Conservation (phyloP, 2,113 vertebrate genomes). For the Polyodon spathula region DNA sequence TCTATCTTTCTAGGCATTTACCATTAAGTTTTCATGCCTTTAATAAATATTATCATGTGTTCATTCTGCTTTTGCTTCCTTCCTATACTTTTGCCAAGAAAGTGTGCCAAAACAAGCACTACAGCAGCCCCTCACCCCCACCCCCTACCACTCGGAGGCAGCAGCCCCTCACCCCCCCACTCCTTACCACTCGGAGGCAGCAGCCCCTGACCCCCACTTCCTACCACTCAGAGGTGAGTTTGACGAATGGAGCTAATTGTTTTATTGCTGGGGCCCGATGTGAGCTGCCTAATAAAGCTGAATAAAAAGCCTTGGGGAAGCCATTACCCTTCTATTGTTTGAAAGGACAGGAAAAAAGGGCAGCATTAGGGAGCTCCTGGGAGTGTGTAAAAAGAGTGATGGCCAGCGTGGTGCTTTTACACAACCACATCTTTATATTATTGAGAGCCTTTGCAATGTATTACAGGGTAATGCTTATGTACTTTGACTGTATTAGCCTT, state of each 20-base stretch:
- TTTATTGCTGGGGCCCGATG: constrained; percentile 55
- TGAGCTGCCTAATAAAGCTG: constrained; percentile 56
- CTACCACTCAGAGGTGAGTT: constrained; percentile 41
- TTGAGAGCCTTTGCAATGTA: constrained; percentile 10
- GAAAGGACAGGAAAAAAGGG: constrained; percentile 53
- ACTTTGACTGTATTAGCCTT: constrained; percentile 29
- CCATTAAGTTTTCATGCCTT: too few relatives aligned
- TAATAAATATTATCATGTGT: too few relatives aligned
- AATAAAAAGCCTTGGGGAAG: constrained; percentile 59
- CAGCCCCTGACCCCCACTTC: constrained; percentile 16
- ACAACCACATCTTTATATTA: constrained; percentile 21
- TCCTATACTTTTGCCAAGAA: too few relatives aligned
- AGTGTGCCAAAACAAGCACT: not conserved
- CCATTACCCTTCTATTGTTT: constrained; percentile 68
- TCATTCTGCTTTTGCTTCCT: too few relatives aligned
- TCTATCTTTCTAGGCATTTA: too few relatives aligned
- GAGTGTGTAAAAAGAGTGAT: constrained; percentile 12
- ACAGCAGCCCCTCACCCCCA: constrained; percentile 4
- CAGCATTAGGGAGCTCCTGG: constrained; percentile 38
- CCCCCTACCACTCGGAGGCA: constrained; percentile 13
- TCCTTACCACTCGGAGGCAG: constrained; percentile 36
- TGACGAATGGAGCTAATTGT: constrained; percentile 72
- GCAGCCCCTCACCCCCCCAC: constrained; percentile 7
- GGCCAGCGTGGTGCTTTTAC: not conserved
- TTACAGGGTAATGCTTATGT: constrained; percentile 15